These are phyloP conservation scores for Spinibarbus caldwelli DNA, from an alignment of 2,797 vertebrate species.

Conservation along the genomic window DNA sequence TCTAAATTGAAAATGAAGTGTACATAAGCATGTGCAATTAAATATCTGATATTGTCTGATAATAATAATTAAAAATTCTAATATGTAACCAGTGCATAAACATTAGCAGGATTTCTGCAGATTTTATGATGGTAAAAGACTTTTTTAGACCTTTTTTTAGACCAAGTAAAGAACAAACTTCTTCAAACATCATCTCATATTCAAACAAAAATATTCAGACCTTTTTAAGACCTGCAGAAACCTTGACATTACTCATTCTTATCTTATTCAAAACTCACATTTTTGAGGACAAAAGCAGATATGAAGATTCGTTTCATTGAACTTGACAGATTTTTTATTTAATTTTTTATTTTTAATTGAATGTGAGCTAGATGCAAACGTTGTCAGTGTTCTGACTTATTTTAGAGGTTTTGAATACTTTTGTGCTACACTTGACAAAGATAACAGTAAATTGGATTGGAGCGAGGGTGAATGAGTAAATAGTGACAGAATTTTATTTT, in stretches of 20 bases:
- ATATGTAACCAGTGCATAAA: no score
- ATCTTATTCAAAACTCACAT: background rate
- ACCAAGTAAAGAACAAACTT: background rate
- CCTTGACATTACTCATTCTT: background rate
- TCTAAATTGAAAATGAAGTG: background rate
- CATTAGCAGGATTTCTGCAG: background rate
- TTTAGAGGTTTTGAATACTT: background rate
- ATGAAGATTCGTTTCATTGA: background rate
- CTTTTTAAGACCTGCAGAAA: background rate
- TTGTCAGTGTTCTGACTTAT: background rate
- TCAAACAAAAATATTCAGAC: background rate
- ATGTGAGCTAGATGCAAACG: background rate
- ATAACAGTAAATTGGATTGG: background rate
- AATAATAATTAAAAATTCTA: background rate
- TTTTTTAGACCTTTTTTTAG: background rate
- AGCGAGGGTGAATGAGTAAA: background rate
- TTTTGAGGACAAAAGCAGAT: background rate
- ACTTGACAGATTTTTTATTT: no score
- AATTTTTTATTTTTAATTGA: background rate
- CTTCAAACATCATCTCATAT: background rate
- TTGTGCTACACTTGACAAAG: background rate
- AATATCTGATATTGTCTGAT: background rate
- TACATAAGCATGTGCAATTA: background rate
- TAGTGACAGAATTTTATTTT: background rate
- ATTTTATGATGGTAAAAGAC: background rate